Conservation (phyloP, 2,888 invertebrate genomes). For the Apamea crenata region DNA sequence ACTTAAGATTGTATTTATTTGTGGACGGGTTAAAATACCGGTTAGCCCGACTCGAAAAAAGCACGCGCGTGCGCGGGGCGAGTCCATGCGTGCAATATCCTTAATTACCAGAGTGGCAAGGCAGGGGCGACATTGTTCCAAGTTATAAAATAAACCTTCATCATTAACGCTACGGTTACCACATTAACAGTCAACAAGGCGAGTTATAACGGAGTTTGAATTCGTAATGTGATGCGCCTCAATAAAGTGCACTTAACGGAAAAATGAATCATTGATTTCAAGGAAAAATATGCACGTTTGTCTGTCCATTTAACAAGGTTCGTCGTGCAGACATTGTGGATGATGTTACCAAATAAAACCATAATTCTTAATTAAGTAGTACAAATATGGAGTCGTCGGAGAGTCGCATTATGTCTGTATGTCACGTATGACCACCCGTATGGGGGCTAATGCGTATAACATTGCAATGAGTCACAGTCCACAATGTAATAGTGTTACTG, state of each 20-base stretch:
- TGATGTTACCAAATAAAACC: slow-evolving; percentile 41
- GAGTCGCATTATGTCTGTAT: slow-evolving; percentile 61
- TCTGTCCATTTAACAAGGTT: slow-evolving; percentile 13
- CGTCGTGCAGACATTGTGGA: slow-evolving; percentile 20
- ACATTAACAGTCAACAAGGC: slow-evolving; percentile 70
- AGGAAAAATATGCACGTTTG: slow-evolving; percentile 17
- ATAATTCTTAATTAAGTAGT: slow-evolving; percentile 49
- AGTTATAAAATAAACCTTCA: slow-evolving; percentile 66
- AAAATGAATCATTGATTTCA: slow-evolving; percentile 42
- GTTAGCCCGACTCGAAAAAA: slow-evolving; percentile 69
- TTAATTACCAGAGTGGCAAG: slow-evolving; percentile 63
- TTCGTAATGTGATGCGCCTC: slow-evolving; percentile 68
- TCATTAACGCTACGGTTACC: slow-evolving; percentile 59
- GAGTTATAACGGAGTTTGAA: slow-evolving; percentile 69
- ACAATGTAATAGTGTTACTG: slow-evolving; percentile 56
- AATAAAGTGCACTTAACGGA: slow-evolving; percentile 53
- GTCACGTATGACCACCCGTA: slow-evolving; percentile 71
- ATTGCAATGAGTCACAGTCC: slow-evolving; percentile 70
- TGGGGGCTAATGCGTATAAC: slow-evolving; percentile 67
- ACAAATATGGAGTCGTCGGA: slow-evolving; percentile 39
- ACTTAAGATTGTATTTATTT: slow-evolving; percentile 75
- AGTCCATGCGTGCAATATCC: slow-evolving; percentile 67
- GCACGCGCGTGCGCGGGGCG: slow-evolving; percentile 55
- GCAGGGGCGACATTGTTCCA: slow-evolving; percentile 51
- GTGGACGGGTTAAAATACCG: slow-evolving; percentile 75